Percentiles rank a stretch among this genome's conserved stretches.
Conservation (phyloP, 2,888 invertebrate species). For the Lepidocyrtinus sp. region DNA sequence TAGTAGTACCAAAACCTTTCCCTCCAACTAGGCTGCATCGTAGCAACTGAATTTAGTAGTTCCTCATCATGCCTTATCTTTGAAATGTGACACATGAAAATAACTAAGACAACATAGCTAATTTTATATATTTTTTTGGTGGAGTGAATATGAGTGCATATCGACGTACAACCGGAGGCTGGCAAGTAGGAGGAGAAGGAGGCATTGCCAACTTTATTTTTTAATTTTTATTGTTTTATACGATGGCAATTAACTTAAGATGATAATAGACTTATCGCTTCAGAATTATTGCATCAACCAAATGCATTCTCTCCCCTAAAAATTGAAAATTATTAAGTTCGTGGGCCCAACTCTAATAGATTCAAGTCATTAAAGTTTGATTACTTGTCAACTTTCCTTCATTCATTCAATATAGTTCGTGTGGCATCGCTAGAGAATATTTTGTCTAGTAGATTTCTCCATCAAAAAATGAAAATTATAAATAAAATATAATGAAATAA, state of each 20-base stretch:
- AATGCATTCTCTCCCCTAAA: not conserved
- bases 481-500: not conserved
- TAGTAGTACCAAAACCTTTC: too few relatives aligned
- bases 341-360: too few relatives aligned
- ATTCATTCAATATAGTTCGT: conserved; percentile 34
- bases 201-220: not conserved
- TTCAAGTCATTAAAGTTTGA: conserved; percentile 57
- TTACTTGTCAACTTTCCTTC: conserved; percentile 58
- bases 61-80: conserved; percentile 11
- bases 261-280: not conserved
- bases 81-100: not conserved
- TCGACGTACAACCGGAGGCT: not conserved
- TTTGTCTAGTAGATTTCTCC: not conserved
- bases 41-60: conserved; percentile 34
- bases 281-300: not conserved
- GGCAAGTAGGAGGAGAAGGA: not conserved
- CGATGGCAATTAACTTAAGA: not conserved
- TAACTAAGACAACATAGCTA: not conserved
- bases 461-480: not conserved
- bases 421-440: not conserved
- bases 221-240: not conserved
- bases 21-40: not conserved
- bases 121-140: not conserved
- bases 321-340: too few relatives aligned
- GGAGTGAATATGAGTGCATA: not conserved